These are phyloP conservation scores for Corbicula japonica DNA, from an alignment of 2,888 invertebrate species.

Conservation along the genomic window DNA sequence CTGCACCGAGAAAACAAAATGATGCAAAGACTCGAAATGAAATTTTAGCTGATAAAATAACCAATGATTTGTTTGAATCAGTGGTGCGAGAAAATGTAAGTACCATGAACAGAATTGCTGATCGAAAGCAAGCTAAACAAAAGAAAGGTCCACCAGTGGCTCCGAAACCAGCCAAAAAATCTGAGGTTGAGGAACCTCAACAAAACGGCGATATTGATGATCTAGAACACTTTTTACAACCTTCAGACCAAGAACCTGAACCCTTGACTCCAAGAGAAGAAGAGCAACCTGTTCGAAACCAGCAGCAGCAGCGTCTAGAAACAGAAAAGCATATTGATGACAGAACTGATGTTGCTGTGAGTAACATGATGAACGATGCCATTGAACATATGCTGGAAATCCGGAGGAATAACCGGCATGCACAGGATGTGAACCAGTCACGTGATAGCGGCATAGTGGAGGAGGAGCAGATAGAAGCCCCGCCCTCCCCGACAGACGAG, in stretches of 20 bases:
- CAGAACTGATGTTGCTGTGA: constrained; percentile 77
- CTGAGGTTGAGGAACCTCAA: constrained; percentile 34
- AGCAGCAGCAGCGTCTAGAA: too few relatives aligned
- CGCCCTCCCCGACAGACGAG: constrained; percentile 67
- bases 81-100: constrained; percentile 75
- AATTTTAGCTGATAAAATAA: constrained; percentile 77
- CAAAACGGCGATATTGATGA: constrained; percentile 55
- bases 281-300: not conserved
- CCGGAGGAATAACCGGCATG: constrained; percentile 63
- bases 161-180: constrained; percentile 66
- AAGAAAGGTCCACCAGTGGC: constrained; percentile 70
- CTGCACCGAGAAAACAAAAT: constrained; percentile 3
- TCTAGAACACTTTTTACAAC: constrained; percentile 49
- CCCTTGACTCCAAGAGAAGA: constrained; percentile 1
- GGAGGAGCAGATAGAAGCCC: constrained; percentile 46
- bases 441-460: constrained; percentile 59
- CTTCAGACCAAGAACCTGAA: constrained; percentile 14
- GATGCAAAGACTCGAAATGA: constrained; percentile 48
- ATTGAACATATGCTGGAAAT: constrained; percentile 82
- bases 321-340: constrained; percentile 48
- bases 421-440: constrained; percentile 49
- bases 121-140: constrained; percentile 53
- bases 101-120: constrained; percentile 71
- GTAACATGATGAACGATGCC: constrained; percentile 81
- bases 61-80: constrained; percentile 75